Base-by-base conservation (phyloP, 2,888 invertebrate genomes). In the Diarsia rubi region DNA sequence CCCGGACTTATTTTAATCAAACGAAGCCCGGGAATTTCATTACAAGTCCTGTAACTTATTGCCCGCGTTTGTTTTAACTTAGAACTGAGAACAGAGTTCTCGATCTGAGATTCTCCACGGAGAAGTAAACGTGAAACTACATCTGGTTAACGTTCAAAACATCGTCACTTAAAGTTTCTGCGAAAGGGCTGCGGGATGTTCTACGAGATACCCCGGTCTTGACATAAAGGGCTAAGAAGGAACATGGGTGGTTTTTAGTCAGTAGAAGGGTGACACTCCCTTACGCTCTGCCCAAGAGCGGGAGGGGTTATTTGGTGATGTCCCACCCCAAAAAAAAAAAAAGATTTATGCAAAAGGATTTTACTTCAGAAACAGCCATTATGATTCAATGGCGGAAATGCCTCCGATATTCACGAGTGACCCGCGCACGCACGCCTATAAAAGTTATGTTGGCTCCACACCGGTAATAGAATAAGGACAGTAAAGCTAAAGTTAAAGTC, bases 21-120 rank as follows among this genome's bases (percentile, higher is more conserved):
- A 90, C 86, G 86, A 86, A 86, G 86, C 88, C 83, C 78, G 84
- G 88, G 91, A 92, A 92, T 92, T 92, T 92, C 89, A 92, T 92
- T 92, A 91, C 87, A 85, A 82, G 77, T 70, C 74, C 72, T 72
- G 84, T 84, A 88, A 90, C 86, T 88, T 83, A 90, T 89, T 89
- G 86, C 82, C 83, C 73, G 83, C 86, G 88, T 91, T 92, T 91
- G 87, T 90, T 90, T 87, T 84, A 81, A 81, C 76, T 79, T 74
- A 68, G 73, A 64, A 63, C 70, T 78, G 76, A 31, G 70, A 73
- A 71, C 74, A 75, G 63, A 52, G 45, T 49, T 37, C 64, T 77
- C 31, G 42, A 63, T 68, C 47, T 31, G n/a, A 60, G 52, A 54
- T 71, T 72, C 24, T 57, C 68, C 16, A 75, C 16, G 3, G 24